Percentiles rank a stretch among this genome's conserved stretches.
These are phyloP conservation scores for Tinea semifulvella DNA, from an alignment of 2,888 invertebrate genomes.

Conservation along the genomic window DNA sequence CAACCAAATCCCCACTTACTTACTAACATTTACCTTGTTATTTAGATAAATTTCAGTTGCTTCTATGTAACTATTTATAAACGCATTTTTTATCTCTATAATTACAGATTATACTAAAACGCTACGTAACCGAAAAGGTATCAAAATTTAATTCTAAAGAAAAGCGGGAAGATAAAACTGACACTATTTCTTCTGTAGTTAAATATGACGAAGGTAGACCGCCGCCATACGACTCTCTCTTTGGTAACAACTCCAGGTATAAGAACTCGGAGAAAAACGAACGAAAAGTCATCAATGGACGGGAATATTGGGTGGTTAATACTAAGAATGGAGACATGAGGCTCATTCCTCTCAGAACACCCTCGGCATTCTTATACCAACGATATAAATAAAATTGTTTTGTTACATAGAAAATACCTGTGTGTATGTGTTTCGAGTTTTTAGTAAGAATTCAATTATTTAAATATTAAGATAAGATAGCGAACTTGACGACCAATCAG, in stretches of 20 bases:
- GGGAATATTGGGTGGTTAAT: constrained; percentile 77
- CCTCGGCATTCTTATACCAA: constrained; percentile 80
- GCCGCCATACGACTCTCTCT: constrained; percentile 73
- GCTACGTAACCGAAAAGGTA: constrained; percentile 3
- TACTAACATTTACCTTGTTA: too few species aligned
- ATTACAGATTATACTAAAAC: constrained; percentile 6
- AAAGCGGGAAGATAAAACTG: background rate
- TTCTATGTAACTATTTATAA: too few species aligned
- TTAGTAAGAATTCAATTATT: too few species aligned
- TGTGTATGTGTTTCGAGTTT: too few species aligned
- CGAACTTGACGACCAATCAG: too few species aligned
- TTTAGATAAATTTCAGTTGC: too few species aligned
- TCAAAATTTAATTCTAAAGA: background rate
- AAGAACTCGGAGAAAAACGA: constrained; percentile 39
- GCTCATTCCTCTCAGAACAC: constrained; percentile 77
- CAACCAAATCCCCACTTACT: too few species aligned
- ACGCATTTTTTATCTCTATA: too few species aligned
- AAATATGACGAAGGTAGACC: constrained; percentile 55
- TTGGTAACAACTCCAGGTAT: constrained; percentile 43
- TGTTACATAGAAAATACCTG: too few species aligned
- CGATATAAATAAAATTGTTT: constrained; percentile 25
- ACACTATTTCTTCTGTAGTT: background rate
- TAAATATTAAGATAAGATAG: too few species aligned
- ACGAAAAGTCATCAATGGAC: constrained; percentile 73
- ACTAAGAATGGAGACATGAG: constrained; percentile 69